Evolutionary conservation across 1,140 invertebrate species (phyloP), one percentile per base, ranked within the genome.

Genomic region (Heliconius hermathena): DNA sequence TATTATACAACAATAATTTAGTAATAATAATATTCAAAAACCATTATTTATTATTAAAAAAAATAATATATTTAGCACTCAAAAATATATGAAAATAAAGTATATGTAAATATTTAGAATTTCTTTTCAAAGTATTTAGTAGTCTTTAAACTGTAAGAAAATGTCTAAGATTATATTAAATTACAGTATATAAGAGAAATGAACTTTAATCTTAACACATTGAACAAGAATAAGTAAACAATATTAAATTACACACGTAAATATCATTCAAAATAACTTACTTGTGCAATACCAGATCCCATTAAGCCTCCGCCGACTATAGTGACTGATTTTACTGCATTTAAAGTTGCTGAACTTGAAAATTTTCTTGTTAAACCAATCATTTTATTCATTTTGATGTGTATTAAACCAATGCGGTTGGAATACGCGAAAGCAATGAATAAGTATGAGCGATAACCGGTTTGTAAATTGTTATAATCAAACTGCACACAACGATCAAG

Each of bases 281-380:
- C 97, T 96, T 99, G 98, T 75, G 98, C 98, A 88, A 99, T 98
- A 36, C 97, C 97, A 66, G 97, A 96, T 22, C 97, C 97, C 97
- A 99, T 99, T 1, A 98, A 91, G 22, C 98, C 98, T 82, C 97
- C 96, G 29, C 98, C 98, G 82, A 99, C 97, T 57, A 99, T 96
- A 20, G 97, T 97, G 36, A 98, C 96, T 95, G 98, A 93, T 80
- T 94, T 94, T 36, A 94, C 89, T 74, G 88, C 89, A 87, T 80
- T 91, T 89, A 93, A 82, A 74, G 88, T 84, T 33, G 88, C 82
- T 9, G 92, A 90, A 85, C 84, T 91, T 49, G 92, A 92, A 82
- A 94, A 94, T 70, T 87, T 91, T 83, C 91, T 88, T 33, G 83
- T 86, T 70, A 94, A 88, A 5, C 88, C 76, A 77, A 87, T 86